phyloP scores from a whole-genome alignment of 1,140 invertebrate species.

The honey bee (Apis mellifera) region Amel_HAv3.1 CM009938.2:5498501-5499000 shows the following conservation, averaged over 20 bases:
- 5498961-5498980: background rate
- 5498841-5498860: constrained; percentile 10
- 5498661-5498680: background rate
- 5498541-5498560: constrained; percentile 20
- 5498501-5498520: constrained; percentile 32
- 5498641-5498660: constrained; percentile 35
- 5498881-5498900: constrained; percentile 39
- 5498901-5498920: constrained; percentile 47
- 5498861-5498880: constrained; percentile 38
- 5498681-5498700: background rate
- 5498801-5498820: constrained; percentile 41
- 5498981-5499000: background rate
- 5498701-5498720: background rate
- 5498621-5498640: constrained; percentile 35
- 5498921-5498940: background rate
- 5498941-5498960: background rate
- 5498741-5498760: constrained; percentile 41
- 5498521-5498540: constrained; percentile 24
- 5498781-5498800: constrained; percentile 52
- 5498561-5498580: constrained; percentile 22
- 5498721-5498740: no score
- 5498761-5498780: constrained; percentile 42
- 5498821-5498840: constrained; percentile 52
- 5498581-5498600: constrained; percentile 39
- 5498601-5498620: constrained; percentile 29